Conservation (phyloP, 2,797 vertebrate species). For the Pagetopsis macropterus region DNA sequence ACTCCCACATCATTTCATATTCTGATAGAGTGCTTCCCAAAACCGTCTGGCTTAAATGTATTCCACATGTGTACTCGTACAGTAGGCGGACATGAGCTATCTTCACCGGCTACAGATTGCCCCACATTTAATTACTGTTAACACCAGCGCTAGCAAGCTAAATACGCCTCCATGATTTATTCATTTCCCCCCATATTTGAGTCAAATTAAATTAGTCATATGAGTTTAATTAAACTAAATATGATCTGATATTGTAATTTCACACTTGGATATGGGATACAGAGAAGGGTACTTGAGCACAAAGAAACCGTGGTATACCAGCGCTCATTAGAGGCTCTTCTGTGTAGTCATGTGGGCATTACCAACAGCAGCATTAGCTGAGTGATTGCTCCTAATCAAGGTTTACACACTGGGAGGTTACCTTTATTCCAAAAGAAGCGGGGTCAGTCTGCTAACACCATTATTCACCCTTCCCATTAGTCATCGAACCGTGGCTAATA, state of each 20-base stretch:
- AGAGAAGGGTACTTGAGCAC: conserved; percentile 67
- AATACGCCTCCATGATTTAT: conserved; percentile 73
- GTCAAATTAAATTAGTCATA: conserved; percentile 81
- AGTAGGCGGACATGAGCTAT: conserved; percentile 53
- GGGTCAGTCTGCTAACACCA: conserved; percentile 57
- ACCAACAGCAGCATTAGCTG: conserved; percentile 62
- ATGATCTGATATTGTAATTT: conserved; percentile 79
- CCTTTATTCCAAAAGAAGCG: conserved; percentile 63
- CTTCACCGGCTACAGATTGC: conserved; percentile 64
- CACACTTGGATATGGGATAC: conserved; percentile 73
- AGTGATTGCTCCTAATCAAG: conserved; percentile 71
- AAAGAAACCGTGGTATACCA: conserved; percentile 61
- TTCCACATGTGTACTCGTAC: conserved; percentile 46
- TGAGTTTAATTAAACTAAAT: conserved; percentile 83
- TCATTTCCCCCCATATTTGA: conserved; percentile 68
- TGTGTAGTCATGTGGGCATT: conserved; percentile 60
- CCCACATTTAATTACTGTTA: conserved; percentile 78
- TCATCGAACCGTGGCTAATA: conserved; percentile 66
- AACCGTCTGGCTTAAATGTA: conserved; percentile 45
- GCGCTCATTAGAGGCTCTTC: conserved; percentile 62
- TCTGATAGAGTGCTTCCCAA: conserved; percentile 44
- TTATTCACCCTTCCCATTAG: conserved; percentile 71
- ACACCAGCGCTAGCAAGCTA: conserved; percentile 68
- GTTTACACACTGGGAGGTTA: conserved; percentile 71
- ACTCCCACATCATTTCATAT: conserved; percentile 57